phyloP scores from a whole-genome alignment of 1,140 invertebrate genomes.

The Drosophila orena region DNA sequence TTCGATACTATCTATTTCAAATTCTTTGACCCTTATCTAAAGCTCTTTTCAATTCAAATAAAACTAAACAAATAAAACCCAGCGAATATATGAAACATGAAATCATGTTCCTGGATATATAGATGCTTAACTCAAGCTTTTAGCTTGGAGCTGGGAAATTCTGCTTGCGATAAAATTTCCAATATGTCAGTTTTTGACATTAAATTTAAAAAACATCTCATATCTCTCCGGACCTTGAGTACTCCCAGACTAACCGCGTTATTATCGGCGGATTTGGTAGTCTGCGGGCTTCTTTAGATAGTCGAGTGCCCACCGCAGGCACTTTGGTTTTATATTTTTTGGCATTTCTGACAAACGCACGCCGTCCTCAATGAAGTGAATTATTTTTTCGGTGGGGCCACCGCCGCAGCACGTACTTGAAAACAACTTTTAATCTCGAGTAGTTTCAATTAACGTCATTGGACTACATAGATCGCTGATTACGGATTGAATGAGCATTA shows the following conservation, averaged over 20 bases:
- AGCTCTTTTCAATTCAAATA: background rate
- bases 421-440: slow-evolving; percentile 78
- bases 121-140: too few species aligned
- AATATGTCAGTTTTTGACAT: background rate
- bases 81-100: too few species aligned
- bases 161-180: background rate
- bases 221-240: background rate
- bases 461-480: slow-evolving; percentile 81
- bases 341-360: slow-evolving; percentile 32
- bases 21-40: too few species aligned
- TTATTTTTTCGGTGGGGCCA: slow-evolving; percentile 34
- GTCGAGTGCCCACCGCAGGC: slow-evolving; percentile 15
- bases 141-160: background rate
- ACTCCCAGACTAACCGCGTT: slow-evolving; percentile 4
- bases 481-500: slow-evolving; percentile 69
- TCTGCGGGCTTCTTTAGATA: slow-evolving; percentile 33
- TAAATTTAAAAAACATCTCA: background rate
- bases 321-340: slow-evolving; percentile 13
- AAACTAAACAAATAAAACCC: too few species aligned
- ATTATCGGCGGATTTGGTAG: slow-evolving; percentile 6
- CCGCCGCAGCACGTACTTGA: slow-evolving; percentile 61
- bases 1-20: background rate
- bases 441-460: slow-evolving; percentile 84
- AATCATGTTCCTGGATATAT: too few species aligned
- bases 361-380: slow-evolving; percentile 41